Conservation (phyloP, 2,888 invertebrate genomes). For the Netelia fuscicornis region DNA sequence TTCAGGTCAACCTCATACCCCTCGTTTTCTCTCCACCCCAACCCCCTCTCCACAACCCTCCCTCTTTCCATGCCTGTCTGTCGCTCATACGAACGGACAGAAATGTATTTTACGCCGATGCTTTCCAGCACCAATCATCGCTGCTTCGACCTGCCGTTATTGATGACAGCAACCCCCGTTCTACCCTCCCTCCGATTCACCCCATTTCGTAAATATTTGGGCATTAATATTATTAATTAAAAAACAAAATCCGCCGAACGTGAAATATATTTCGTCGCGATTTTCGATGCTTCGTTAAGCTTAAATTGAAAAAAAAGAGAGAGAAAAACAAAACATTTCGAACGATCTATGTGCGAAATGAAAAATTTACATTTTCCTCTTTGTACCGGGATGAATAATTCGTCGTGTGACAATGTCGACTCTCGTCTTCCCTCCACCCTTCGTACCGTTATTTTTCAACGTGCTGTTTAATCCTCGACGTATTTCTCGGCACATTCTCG, state of each 20-base stretch:
- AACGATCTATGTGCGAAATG: not conserved
- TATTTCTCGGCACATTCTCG: slow-evolving; percentile 23
- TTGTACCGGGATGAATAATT: not conserved
- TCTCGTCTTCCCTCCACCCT: not conserved
- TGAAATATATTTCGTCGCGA: not conserved
- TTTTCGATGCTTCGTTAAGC: not conserved
- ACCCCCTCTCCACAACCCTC: not conserved
- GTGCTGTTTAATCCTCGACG: slow-evolving; percentile 21
- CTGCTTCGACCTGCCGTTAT: slow-evolving; percentile 41
- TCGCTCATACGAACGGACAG: slow-evolving; percentile 42
- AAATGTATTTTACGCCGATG: slow-evolving; percentile 47
- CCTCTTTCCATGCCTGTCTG: not conserved
- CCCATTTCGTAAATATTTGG: slow-evolving; percentile 46
- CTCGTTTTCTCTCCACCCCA: not conserved
- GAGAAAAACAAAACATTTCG: not conserved
- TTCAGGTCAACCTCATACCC: slow-evolving; percentile 49
- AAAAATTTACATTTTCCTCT: slow-evolving; percentile 4
- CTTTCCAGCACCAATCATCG: slow-evolving; percentile 20
- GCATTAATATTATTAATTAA: slow-evolving; percentile 8
- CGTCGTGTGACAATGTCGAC: not conserved
- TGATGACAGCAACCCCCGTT: slow-evolving; percentile 32
- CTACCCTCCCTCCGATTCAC: not conserved
- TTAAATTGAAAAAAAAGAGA: not conserved
- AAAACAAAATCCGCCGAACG: not conserved
- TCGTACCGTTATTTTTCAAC: slow-evolving; percentile 35